Conservation (phyloP, 2,888 invertebrate species). For the Pogonocherus hispidulus region DNA sequence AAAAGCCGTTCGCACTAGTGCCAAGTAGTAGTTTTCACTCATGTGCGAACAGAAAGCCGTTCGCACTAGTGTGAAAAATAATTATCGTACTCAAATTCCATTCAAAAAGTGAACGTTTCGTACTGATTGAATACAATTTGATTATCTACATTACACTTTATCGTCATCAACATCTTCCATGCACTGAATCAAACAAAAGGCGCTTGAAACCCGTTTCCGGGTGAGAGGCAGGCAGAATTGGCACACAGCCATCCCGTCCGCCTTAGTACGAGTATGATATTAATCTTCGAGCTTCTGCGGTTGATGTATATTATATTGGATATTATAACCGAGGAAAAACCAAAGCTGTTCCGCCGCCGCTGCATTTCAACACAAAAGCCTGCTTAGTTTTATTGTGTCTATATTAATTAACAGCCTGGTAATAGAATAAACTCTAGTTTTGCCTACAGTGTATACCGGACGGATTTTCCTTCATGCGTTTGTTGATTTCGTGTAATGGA, state of each 20-base stretch:
- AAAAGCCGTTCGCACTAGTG: no score
- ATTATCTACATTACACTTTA: no score
- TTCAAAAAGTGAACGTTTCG: no score
- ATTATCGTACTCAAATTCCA: no score
- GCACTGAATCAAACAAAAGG: background rate
- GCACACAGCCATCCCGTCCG: constrained; percentile 57
- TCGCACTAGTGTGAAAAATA: no score
- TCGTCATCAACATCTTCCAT: no score
- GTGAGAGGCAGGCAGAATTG: constrained; percentile 36
- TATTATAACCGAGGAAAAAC: constrained; percentile 66
- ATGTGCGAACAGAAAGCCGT: no score
- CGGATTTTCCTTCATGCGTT: constrained; percentile 2
- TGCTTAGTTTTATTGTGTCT: constrained; percentile 61
- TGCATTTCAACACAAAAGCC: constrained; percentile 56
- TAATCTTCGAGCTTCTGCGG: constrained; percentile 68
- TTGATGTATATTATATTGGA: constrained; percentile 70
- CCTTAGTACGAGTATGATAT: constrained; percentile 65
- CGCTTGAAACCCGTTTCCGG: background rate
- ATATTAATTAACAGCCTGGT: constrained; percentile 61
- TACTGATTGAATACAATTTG: no score
- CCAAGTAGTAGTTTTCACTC: no score
- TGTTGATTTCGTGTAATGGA: background rate
- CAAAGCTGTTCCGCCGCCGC: constrained; percentile 48
- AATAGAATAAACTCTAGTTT: constrained; percentile 47
- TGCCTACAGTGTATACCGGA: constrained; percentile 28